Percentiles rank a stretch among this genome's conserved stretches.
Evolutionary conservation across 2,113 vertebrate genomes (phyloP).

Genomic region (Candoia aspera): DNA sequence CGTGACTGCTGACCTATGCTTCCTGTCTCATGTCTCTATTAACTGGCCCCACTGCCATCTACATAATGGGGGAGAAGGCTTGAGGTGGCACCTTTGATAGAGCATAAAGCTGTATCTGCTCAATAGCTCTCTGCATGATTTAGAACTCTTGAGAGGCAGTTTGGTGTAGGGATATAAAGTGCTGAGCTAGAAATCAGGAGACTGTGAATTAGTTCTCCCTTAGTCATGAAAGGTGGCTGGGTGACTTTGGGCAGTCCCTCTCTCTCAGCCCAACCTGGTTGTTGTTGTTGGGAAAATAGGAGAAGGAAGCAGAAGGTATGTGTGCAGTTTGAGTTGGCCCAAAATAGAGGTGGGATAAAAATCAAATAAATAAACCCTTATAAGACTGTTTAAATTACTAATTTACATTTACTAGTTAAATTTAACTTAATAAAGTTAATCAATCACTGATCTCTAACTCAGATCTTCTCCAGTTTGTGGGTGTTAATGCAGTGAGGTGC

Average conservation of each 20-base stretch:
- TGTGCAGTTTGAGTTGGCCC: no score
- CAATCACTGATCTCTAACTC: neutral
- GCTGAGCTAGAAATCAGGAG: neutral
- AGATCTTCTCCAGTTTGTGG: neutral
- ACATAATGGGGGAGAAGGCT: neutral
- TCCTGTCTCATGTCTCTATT: neutral
- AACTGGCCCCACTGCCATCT: neutral
- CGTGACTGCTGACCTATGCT: neutral
- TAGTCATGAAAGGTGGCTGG: neutral
- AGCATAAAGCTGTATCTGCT: neutral
- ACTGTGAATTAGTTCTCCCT: neutral
- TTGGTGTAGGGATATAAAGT: neutral
- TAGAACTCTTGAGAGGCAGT: neutral
- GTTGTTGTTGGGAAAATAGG: neutral
- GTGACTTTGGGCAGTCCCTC: neutral
- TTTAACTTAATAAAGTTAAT: neutral
- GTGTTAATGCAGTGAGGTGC: neutral
- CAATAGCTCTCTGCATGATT: neutral
- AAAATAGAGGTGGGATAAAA: no score
- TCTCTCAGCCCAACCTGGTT: neutral
- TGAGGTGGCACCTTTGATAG: neutral
- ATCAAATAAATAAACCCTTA: no score
- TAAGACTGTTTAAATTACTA: no score
- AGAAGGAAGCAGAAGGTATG: no score
- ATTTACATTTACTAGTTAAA: no score